Conservation (phyloP, 2,888 invertebrate species). For the Harpalus rufipes region DNA sequence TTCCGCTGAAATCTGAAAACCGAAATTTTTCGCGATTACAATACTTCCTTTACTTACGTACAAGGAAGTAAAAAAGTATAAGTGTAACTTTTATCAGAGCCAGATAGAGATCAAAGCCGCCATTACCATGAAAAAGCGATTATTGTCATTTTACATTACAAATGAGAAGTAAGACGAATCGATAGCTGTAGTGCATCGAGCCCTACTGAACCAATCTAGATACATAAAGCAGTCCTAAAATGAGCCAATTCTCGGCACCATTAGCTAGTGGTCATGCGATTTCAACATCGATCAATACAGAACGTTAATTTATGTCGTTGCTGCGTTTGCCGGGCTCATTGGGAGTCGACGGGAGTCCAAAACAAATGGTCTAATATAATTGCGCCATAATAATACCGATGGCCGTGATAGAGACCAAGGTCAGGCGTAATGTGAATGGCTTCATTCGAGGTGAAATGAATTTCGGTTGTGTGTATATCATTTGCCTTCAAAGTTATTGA, state of each 20-base stretch:
- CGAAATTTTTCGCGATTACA: too few species aligned
- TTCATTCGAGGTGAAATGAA: constrained; percentile 65
- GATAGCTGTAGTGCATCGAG: constrained; percentile 15
- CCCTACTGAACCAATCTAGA: constrained; percentile 25
- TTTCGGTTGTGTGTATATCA: constrained; percentile 62
- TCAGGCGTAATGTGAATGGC: constrained; percentile 64
- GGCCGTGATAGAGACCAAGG: constrained; percentile 64
- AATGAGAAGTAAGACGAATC: constrained; percentile 28
- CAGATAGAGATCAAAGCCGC: constrained; percentile 14
- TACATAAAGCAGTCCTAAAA: constrained; percentile 27
- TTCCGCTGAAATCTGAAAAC: too few species aligned
- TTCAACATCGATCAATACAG: constrained; percentile 20
- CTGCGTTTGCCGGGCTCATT: not conserved
- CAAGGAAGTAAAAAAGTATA: too few species aligned
- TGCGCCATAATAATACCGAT: constrained; percentile 65
- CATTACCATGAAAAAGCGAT: constrained; percentile 28
- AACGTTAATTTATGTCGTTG: constrained; percentile 37
- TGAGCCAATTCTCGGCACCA: not conserved
- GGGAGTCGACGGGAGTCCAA: constrained; percentile 32
- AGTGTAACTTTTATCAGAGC: constrained; percentile 4
- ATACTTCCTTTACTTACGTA: too few species aligned
- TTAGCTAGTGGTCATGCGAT: constrained; percentile 41
- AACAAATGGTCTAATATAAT: constrained; percentile 64
- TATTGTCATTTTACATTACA: constrained; percentile 24
- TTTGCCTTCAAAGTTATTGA: constrained; percentile 60